These are phyloP conservation scores for Odontesthes bonariensis DNA, from an alignment of 2,113 vertebrate genomes.

Conservation along the genomic window DNA sequence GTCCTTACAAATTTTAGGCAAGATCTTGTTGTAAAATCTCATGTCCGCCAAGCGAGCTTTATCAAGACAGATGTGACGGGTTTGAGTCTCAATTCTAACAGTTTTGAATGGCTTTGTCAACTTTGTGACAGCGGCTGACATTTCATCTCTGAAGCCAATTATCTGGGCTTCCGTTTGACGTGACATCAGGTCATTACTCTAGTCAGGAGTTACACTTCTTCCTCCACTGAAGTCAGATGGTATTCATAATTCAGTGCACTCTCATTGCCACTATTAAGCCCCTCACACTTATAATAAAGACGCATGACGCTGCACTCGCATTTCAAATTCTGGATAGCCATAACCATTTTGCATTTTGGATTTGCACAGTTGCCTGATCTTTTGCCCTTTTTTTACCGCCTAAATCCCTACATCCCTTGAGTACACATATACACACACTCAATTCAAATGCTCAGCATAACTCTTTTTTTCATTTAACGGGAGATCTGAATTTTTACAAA, in stretches of 20 bases:
- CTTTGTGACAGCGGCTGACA: slow-evolving; percentile 30
- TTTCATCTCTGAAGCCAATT: slow-evolving; percentile 36
- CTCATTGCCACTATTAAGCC: slow-evolving; percentile 32
- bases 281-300: slow-evolving; percentile 38
- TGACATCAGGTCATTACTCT: slow-evolving; percentile 29
- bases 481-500: slow-evolving; percentile 1
- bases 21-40: neutral
- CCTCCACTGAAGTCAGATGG: slow-evolving; percentile 22
- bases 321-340: slow-evolving; percentile 38
- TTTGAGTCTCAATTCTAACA: neutral
- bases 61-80: neutral
- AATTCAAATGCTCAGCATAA: neutral
- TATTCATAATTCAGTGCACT: slow-evolving; percentile 37
- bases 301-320: slow-evolving; percentile 14
- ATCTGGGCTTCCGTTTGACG: slow-evolving; percentile 26
- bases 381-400: slow-evolving; percentile 9
- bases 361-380: slow-evolving; percentile 19
- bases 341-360: slow-evolving; percentile 28
- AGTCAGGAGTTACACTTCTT: slow-evolving; percentile 23
- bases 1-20: slow-evolving; percentile 31
- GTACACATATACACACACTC: neutral
- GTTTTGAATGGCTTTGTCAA: slow-evolving; percentile 29
- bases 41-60: neutral
- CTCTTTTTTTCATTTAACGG: neutral
- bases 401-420: neutral